phyloP scores from a whole-genome alignment of 2,113 vertebrate species.

The Apteryx mantelli region DNA sequence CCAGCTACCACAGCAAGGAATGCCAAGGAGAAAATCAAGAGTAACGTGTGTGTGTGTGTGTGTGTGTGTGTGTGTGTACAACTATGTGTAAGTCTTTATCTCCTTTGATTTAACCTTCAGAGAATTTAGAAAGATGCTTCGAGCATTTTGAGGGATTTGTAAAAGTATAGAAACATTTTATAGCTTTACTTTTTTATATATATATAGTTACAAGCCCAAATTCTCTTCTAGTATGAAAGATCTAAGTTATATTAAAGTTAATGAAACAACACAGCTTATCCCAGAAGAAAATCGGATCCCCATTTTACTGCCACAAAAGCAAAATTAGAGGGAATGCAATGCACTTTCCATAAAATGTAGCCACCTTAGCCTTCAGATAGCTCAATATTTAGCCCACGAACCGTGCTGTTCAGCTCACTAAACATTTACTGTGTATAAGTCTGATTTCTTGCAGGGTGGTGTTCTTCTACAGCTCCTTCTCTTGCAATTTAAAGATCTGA shows the following conservation, averaged over 20 bases:
- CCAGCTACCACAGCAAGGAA: neutral
- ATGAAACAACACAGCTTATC: neutral
- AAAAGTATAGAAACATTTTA: neutral
- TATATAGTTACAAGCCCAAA: neutral
- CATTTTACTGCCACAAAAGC: neutral
- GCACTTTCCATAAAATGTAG: neutral
- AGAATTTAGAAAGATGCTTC: neutral
- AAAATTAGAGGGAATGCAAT: neutral
- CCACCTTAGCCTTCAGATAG: neutral
- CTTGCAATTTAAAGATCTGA: conserved; percentile 63
- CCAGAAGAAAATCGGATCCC: neutral
- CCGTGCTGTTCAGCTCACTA: neutral
- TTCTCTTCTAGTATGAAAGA: neutral
- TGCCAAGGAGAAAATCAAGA: neutral
- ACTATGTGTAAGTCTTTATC: too few species aligned
- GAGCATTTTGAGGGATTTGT: neutral
- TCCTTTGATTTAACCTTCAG: neutral
- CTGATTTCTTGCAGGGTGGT: conserved; percentile 43
- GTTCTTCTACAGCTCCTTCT: conserved; percentile 32
- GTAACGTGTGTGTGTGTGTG: too few species aligned
- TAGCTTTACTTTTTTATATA: neutral
- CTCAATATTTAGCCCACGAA: neutral
- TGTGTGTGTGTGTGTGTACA: too few species aligned
- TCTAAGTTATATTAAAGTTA: neutral
- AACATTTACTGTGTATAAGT: conserved; percentile 17